Percentiles rank a stretch among this genome's conserved stretches.
These are phyloP conservation scores for Agelastica alni DNA, from an alignment of 2,888 invertebrate species.

Conservation along the genomic window DNA sequence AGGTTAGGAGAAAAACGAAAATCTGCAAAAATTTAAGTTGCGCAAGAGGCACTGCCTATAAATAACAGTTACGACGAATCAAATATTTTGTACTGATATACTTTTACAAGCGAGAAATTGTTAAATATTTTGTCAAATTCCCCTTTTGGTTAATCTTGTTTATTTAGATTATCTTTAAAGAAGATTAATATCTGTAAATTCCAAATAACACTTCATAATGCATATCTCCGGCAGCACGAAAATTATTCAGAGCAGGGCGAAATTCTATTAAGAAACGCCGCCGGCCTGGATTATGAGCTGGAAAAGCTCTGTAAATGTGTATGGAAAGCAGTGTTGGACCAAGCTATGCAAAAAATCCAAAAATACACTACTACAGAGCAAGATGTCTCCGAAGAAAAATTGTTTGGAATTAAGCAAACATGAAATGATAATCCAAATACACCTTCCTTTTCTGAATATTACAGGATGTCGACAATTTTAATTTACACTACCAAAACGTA, in stretches of 20 bases:
- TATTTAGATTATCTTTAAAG: conserved; percentile 8
- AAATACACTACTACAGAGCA: neutral
- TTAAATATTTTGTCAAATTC: conserved; percentile 10
- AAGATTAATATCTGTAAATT: conserved; percentile 15
- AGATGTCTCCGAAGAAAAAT: neutral
- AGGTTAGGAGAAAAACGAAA: no score
- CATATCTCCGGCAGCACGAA: conserved; percentile 5
- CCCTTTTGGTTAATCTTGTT: conserved; percentile 8
- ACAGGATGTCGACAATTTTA: no score
- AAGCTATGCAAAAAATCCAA: neutral
- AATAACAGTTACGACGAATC: no score
- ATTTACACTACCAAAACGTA: no score
- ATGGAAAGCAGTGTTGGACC: conserved; percentile 13
- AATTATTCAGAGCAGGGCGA: conserved; percentile 18
- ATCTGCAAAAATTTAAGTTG: no score
- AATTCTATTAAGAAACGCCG: conserved; percentile 23
- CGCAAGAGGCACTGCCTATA: no score
- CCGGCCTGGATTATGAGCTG: conserved; percentile 25
- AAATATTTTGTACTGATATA: no score
- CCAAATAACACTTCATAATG: conserved; percentile 15
- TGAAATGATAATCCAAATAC: no score
- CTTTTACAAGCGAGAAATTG: conserved; percentile 3
- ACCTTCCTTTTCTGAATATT: no score
- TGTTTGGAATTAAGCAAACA: neutral
- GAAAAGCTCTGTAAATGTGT: conserved; percentile 26